phyloP scores from a whole-genome alignment of 2,113 vertebrate genomes.

The Anser brachyrhynchus region DNA sequence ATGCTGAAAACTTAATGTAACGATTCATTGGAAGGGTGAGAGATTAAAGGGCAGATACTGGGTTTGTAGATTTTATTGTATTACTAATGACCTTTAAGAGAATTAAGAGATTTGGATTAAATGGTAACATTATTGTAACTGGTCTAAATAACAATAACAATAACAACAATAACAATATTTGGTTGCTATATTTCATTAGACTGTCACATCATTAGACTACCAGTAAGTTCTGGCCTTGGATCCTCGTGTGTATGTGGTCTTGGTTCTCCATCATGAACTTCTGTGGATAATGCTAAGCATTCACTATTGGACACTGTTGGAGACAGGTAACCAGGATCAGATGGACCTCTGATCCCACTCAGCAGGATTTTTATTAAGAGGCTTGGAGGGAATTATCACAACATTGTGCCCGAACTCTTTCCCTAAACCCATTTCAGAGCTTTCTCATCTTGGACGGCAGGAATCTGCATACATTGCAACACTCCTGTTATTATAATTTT shows the following conservation, averaged over 20 bases:
- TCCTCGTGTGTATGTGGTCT: background rate
- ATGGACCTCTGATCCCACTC: background rate
- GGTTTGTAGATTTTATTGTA: background rate
- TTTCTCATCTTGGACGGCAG: background rate
- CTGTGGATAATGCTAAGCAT: background rate
- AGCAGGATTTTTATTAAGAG: background rate
- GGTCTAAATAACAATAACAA: background rate
- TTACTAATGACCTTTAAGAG: background rate
- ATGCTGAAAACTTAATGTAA: background rate
- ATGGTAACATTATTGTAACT: background rate
- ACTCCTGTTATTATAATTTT: background rate
- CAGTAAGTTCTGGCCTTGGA: background rate
- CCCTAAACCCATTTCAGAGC: background rate
- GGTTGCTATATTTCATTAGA: background rate
- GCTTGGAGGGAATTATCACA: background rate
- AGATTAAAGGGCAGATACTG: background rate
- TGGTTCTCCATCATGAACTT: background rate
- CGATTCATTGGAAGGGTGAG: background rate
- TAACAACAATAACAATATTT: background rate
- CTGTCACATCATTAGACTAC: background rate
- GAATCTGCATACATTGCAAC: background rate
- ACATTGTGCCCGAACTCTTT: background rate
- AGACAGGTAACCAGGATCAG: background rate
- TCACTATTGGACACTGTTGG: background rate
- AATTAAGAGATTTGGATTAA: background rate